These are phyloP conservation scores for Varroa destructor DNA, from an alignment of 1,140 invertebrate genomes.

Conservation along the genomic window DNA sequence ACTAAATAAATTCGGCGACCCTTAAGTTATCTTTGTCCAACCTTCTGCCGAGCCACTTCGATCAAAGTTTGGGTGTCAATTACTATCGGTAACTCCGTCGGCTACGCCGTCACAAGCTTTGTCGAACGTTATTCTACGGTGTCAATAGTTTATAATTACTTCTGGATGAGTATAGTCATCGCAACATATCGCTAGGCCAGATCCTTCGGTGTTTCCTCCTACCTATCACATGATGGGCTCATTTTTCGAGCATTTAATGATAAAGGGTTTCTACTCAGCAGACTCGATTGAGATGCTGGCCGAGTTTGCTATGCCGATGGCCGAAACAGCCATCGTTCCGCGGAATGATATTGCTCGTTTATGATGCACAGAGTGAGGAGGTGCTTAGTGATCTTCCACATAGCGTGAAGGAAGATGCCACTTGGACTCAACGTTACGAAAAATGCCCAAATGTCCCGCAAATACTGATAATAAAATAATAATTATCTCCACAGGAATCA, in stretches of 20 bases:
- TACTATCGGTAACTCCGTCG: slow-evolving; percentile 1
- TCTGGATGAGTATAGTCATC: neutral
- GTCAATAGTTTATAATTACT: slow-evolving; percentile 14
- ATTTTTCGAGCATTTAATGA: neutral
- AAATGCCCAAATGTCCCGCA: too few species aligned
- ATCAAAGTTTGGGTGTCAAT: neutral
- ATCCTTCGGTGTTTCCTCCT: slow-evolving; percentile 2
- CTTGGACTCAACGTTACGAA: neutral
- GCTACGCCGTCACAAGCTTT: neutral
- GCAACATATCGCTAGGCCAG: neutral
- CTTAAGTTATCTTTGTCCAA: neutral
- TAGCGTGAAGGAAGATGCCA: neutral
- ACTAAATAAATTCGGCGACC: neutral
- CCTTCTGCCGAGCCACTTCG: neutral
- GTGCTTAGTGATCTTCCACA: slow-evolving; percentile 6
- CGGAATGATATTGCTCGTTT: slow-evolving; percentile 1
- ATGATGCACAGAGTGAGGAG: neutral
- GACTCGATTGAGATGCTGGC: slow-evolving; percentile 7
- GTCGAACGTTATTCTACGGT: neutral
- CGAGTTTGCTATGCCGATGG: neutral
- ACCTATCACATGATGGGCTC: slow-evolving; percentile 18
- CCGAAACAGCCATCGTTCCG: slow-evolving; percentile 18
- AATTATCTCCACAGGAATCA: too few species aligned
- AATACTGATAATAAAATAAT: too few species aligned
- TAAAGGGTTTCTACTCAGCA: neutral